Conservation (phyloP, 37 sponge, comb jelly and placozoan species). For the Cliona cf. orientalis region DNA sequence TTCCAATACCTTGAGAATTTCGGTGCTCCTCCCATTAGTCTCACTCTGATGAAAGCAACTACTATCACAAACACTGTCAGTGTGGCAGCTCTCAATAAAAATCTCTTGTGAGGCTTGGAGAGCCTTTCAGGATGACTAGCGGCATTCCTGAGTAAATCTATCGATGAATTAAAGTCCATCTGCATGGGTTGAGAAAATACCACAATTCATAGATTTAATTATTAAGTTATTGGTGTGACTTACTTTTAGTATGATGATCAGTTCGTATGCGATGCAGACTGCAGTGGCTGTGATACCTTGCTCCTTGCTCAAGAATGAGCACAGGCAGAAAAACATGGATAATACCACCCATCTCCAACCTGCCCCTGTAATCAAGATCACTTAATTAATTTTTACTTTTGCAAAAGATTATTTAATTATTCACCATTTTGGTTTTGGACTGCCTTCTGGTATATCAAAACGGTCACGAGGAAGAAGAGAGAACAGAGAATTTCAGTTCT, state of each 20-base stretch:
- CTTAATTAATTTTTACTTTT: too few species aligned
- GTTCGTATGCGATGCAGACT: slow-evolving; percentile 67
- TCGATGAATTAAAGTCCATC: not conserved
- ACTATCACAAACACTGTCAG: slow-evolving; percentile 20
- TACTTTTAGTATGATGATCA: slow-evolving; percentile 54
- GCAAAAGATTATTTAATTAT: too few species aligned
- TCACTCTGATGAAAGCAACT: slow-evolving; percentile 33
- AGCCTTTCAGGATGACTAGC: not conserved
- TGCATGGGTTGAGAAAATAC: not conserved
- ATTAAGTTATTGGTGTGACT: not conserved
- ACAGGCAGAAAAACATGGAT: slow-evolving; percentile 32
- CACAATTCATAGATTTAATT: not conserved
- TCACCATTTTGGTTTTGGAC: slow-evolving; percentile 13
- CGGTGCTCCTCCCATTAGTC: slow-evolving; percentile 52
- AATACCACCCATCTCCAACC: slow-evolving; percentile 15
- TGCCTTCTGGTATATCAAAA: slow-evolving; percentile 64
- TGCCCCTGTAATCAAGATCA: not conserved
- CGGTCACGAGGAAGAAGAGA: slow-evolving; percentile 74
- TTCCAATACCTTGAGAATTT: slow-evolving; percentile 54
- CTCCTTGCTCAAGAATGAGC: slow-evolving; percentile 87
- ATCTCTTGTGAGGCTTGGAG: not conserved
- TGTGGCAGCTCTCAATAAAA: not conserved
- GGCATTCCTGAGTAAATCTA: not conserved
- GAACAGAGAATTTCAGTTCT: slow-evolving; percentile 87
- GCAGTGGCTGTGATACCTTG: slow-evolving; percentile 86